phyloP scores from a whole-genome alignment of 2,888 invertebrate species.

The Dilophus febrilis region DNA sequence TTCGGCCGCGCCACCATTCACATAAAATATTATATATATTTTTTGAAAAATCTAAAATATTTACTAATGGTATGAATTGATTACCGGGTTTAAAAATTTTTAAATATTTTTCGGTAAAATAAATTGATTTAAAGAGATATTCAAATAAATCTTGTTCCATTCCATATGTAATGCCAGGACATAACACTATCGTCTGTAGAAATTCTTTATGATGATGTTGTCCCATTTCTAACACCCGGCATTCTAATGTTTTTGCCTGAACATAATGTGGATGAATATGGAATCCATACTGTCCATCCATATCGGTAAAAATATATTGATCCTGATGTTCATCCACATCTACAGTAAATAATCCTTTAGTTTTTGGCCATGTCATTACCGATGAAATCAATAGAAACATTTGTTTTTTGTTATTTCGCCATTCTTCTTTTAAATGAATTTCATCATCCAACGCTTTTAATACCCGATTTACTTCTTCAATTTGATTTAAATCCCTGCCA shows the following conservation, averaged over 20 bases:
- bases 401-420: too few relatives aligned
- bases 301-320: too few relatives aligned
- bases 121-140: not conserved
- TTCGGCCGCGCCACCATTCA: too few relatives aligned
- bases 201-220: not conserved
- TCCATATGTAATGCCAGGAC: not conserved
- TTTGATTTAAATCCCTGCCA: too few relatives aligned
- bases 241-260: not conserved
- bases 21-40: not conserved
- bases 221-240: not conserved
- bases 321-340: too few relatives aligned
- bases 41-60: not conserved
- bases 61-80: not conserved
- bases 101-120: not conserved
- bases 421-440: too few relatives aligned
- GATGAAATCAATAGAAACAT: too few relatives aligned
- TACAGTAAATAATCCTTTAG: too few relatives aligned
- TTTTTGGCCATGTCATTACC: too few relatives aligned
- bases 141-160: not conserved
- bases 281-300: not conserved
- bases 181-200: not conserved
- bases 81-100: not conserved
- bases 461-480: too few relatives aligned
- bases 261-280: not conserved
- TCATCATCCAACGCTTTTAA: too few relatives aligned